These are phyloP conservation scores for Microcebus tavaratra DNA, from an alignment of 2,113 vertebrate genomes.

Conservation along the genomic window DNA sequence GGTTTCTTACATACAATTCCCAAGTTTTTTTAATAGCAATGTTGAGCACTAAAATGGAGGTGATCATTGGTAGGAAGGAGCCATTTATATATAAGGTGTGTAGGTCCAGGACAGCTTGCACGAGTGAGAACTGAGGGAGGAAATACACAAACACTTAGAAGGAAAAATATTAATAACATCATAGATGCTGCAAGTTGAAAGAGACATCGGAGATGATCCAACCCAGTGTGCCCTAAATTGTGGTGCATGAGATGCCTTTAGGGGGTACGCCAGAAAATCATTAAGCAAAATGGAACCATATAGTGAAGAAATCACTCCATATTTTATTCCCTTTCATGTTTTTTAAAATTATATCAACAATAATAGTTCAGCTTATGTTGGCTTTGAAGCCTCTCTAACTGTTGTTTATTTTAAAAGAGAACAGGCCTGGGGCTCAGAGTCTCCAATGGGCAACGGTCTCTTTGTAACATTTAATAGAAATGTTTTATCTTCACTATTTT, in stretches of 20 bases:
- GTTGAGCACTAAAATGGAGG: not conserved
- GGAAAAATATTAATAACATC: not conserved
- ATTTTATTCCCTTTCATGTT: not conserved
- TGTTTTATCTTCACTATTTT: not conserved
- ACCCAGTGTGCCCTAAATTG: not conserved
- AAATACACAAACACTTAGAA: not conserved
- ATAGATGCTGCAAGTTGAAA: not conserved
- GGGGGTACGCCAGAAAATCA: not conserved
- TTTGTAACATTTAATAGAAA: not conserved
- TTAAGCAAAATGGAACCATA: not conserved
- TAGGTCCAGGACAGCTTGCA: not conserved
- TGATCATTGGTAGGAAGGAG: not conserved
- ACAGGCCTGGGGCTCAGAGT: not conserved
- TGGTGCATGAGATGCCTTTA: not conserved
- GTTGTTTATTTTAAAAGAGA: constrained; percentile 21
- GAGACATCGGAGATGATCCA: not conserved
- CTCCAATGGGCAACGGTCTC: not conserved
- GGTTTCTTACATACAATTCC: constrained; percentile 20
- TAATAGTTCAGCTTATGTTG: not conserved
- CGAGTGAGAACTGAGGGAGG: not conserved
- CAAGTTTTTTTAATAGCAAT: not conserved
- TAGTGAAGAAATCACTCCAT: not conserved
- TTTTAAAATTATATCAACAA: not conserved
- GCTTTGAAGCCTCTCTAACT: not conserved
- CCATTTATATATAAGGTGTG: not conserved